Percentiles rank a stretch among this genome's conserved stretches.
Evolutionary conservation across 1,140 invertebrate species (phyloP).

Genomic region (Aricia agestis): DNA sequence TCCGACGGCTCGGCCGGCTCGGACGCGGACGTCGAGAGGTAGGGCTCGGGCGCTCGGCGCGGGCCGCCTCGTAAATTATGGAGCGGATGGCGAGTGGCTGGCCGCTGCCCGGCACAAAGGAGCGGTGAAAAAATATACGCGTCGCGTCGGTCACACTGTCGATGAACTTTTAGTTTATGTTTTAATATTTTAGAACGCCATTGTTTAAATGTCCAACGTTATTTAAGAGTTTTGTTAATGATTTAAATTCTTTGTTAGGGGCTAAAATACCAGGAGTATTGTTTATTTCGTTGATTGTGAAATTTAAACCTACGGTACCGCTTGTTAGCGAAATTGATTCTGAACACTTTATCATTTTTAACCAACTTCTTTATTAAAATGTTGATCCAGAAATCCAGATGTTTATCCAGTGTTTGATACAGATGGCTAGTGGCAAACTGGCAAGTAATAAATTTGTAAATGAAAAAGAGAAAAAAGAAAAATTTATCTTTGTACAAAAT

Average conservation of each 20-base stretch:
- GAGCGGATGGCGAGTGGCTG: constrained; percentile 26
- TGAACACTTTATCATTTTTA: no score
- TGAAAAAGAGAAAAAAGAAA: no score
- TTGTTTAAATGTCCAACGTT: not conserved
- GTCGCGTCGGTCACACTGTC: constrained; percentile 26
- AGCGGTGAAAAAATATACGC: constrained; percentile 56
- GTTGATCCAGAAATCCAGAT: no score
- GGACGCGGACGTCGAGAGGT: constrained; percentile 25
- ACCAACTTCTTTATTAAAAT: no score
- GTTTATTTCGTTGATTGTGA: not conserved
- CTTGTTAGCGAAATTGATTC: no score
- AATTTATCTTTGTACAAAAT: no score
- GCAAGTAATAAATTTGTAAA: no score
- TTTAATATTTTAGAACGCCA: constrained; percentile 13
- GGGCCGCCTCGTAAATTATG: constrained; percentile 55
- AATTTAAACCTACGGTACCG: not conserved
- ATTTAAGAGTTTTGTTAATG: not conserved
- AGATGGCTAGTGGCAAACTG: no score
- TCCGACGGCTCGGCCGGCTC: constrained; percentile 8
- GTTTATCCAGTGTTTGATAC: no score
- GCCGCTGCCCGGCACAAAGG: constrained; percentile 50
- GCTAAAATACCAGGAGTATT: no score
- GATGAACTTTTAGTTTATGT: constrained; percentile 1
- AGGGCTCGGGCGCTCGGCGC: constrained; percentile 47
- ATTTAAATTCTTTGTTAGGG: not conserved